Conservation (phyloP, 2,888 invertebrate species). For the Caenorhabditis panamensis region DNA sequence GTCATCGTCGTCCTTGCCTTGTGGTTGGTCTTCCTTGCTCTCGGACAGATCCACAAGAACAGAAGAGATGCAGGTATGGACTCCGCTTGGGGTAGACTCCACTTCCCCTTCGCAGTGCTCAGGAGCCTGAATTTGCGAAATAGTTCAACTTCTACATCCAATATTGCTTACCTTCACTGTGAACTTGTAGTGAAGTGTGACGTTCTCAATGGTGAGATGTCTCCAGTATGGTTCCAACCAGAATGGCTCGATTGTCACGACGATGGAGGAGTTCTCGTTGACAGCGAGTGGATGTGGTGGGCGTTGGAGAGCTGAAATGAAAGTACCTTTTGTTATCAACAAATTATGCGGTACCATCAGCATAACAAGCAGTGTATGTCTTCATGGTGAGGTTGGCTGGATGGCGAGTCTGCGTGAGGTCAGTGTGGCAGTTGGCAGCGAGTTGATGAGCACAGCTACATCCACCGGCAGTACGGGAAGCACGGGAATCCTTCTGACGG, state of each 20-base stretch:
- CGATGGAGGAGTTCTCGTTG: constrained; percentile 70
- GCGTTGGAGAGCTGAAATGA: constrained; percentile 75
- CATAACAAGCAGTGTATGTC: constrained; percentile 66
- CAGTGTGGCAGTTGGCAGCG: constrained; percentile 71
- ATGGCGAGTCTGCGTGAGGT: constrained; percentile 55
- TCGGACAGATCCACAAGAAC: constrained; percentile 54
- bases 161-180: constrained; percentile 64
- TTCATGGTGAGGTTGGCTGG: constrained; percentile 72
- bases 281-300: constrained; percentile 74
- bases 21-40: constrained; percentile 36
- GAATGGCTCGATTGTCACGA: constrained; percentile 79
- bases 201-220: constrained; percentile 71
- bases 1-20: constrained; percentile 56
- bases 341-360: constrained; percentile 22
- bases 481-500: constrained; percentile 57
- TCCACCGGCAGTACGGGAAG: constrained; percentile 59
- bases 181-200: constrained; percentile 77
- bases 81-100: constrained; percentile 36
- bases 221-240: constrained; percentile 80
- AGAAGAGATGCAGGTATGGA: constrained; percentile 50
- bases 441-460: constrained; percentile 70
- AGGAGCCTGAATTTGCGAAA: constrained; percentile 65
- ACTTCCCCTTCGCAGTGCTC: constrained; percentile 74
- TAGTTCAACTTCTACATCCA: too few relatives aligned
- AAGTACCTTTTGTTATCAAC: too few relatives aligned